Evolutionary conservation across 2,888 invertebrate genomes (phyloP).

Genomic region (Caenorhabditis sinica): DNA sequence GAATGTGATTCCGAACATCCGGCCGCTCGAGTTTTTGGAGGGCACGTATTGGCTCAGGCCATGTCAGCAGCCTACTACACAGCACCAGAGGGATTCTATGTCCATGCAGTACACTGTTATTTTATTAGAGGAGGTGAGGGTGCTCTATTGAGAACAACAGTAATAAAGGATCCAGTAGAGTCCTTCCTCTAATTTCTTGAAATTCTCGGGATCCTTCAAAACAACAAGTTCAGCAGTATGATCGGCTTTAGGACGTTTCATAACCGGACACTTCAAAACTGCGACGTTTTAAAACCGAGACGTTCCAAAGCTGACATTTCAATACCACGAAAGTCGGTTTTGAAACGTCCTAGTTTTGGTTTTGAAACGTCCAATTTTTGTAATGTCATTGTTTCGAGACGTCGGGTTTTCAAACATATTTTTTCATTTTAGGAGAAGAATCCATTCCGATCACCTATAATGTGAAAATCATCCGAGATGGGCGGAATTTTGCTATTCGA

Average conservation of each 20-base stretch:
- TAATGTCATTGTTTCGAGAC: no score
- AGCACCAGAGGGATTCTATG: slow-evolving; percentile 76
- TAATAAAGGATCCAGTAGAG: neutral
- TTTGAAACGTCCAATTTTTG: no score
- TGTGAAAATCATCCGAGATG: slow-evolving; percentile 77
- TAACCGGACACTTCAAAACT: no score
- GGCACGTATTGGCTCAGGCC: slow-evolving; percentile 76
- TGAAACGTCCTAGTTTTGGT: no score
- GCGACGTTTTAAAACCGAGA: no score
- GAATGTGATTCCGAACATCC: slow-evolving; percentile 76
- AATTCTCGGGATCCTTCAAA: no score
- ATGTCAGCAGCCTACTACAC: slow-evolving; percentile 78
- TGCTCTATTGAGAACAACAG: neutral
- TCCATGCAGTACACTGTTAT: slow-evolving; percentile 79
- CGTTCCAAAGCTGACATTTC: no score
- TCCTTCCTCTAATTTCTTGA: no score
- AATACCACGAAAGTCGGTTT: no score
- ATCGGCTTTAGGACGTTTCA: no score
- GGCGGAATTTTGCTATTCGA: slow-evolving; percentile 78
- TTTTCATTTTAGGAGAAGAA: slow-evolving; percentile 66
- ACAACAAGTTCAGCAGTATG: no score
- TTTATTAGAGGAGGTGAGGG: slow-evolving; percentile 76
- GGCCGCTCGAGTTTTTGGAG: slow-evolving; percentile 77
- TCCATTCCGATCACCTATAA: slow-evolving; percentile 75
- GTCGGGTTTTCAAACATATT: neutral